Conservation (phyloP, 2,888 invertebrate genomes). For the Agonum fuliginosum region DNA sequence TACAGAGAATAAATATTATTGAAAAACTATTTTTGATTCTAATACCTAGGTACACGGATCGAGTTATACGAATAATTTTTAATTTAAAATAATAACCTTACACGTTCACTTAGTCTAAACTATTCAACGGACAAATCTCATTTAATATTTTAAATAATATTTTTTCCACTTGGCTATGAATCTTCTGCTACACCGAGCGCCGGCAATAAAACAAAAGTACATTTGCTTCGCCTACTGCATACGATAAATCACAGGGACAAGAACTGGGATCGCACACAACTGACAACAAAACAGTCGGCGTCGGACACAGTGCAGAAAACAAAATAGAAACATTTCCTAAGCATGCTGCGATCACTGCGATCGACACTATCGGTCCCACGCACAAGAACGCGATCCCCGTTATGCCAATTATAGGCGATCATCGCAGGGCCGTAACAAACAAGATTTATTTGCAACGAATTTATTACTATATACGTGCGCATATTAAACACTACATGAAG, state of each 20-base stretch:
- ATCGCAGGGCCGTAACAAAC: conserved; percentile 1
- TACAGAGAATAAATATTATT: no score
- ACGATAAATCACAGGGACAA: conserved; percentile 32
- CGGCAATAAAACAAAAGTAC: conserved; percentile 28
- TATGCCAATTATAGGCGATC: conserved; percentile 17
- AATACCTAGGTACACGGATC: no score
- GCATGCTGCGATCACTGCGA: conserved; percentile 18
- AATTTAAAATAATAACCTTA: no score
- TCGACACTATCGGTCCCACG: conserved; percentile 38
- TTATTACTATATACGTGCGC: neutral
- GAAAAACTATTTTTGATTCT: no score
- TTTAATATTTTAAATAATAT: no score
- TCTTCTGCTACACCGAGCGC: conserved; percentile 1
- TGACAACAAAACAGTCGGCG: conserved; percentile 34
- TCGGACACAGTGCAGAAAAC: conserved; percentile 21
- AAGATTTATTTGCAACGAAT: conserved; percentile 6
- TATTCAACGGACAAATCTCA: no score
- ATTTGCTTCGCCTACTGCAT: conserved; percentile 38
- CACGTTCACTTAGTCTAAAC: no score
- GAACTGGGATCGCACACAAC: conserved; percentile 7
- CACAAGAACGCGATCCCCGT: conserved; percentile 15
- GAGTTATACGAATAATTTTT: no score
- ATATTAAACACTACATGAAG: neutral
- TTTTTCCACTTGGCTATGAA: conserved; percentile 14
- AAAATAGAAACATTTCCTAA: conserved; percentile 34